Evolutionary conservation across 2,888 invertebrate genomes (phyloP).

Genomic region (Ceriagrion tenellum): DNA sequence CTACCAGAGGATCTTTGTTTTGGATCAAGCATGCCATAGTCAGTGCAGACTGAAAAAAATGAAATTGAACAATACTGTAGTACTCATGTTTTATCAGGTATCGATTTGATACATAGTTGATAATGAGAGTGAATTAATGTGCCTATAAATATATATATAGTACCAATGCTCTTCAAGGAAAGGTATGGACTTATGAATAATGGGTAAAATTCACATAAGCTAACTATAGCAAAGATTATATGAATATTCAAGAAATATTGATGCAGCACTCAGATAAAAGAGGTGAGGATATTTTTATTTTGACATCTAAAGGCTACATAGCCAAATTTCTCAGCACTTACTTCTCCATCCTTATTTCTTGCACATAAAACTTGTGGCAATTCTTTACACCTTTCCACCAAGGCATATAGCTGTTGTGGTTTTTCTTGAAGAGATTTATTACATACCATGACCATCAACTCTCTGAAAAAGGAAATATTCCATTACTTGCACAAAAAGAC

Average conservation of each 20-base stretch:
- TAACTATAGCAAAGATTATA: neutral
- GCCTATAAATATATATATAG: neutral
- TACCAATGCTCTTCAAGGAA: neutral
- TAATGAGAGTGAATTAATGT: too few species aligned
- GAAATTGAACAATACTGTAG: neutral
- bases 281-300: neutral
- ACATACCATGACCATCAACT: neutral
- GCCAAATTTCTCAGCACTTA: conserved; percentile 7
- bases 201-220: neutral
- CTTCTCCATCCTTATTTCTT: neutral
- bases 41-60: conserved; percentile 38
- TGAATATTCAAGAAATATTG: too few species aligned
- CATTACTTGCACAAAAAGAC: too few species aligned
- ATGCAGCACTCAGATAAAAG: too few species aligned
- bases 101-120: too few species aligned
- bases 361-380: neutral
- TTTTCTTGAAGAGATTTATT: too few species aligned
- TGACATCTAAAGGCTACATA: neutral
- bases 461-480: neutral
- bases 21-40: neutral
- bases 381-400: conserved; percentile 19
- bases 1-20: neutral
- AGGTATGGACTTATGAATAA: too few species aligned
- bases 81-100: too few species aligned
- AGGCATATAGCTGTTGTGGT: neutral